Percentiles rank a stretch among this genome's conserved stretches.
These are phyloP conservation scores for Piaya cayana DNA, from an alignment of 2,113 vertebrate genomes.

Conservation along the genomic window DNA sequence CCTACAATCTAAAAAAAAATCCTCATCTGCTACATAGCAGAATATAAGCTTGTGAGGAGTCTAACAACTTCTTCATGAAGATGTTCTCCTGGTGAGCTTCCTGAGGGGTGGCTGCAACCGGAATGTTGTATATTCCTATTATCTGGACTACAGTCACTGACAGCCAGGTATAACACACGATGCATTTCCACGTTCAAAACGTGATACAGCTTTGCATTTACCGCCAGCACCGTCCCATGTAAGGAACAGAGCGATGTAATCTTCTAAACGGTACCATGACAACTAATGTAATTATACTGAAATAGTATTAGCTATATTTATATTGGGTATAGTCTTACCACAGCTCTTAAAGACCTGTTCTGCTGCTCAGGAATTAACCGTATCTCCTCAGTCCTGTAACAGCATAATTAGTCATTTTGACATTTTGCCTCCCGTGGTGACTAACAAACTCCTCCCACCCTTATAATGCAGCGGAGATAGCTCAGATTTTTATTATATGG, in stretches of 20 bases:
- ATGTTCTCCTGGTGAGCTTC: neutral
- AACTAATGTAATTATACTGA: neutral
- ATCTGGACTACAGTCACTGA: neutral
- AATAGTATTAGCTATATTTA: neutral
- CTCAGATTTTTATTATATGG: neutral
- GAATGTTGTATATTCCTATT: neutral
- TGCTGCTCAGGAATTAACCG: neutral
- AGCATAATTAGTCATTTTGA: neutral
- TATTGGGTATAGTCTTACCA: neutral
- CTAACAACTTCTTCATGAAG: neutral
- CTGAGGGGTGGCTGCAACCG: too few relatives aligned
- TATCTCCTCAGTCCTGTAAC: neutral
- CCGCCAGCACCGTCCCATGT: neutral
- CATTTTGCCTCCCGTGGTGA: neutral
- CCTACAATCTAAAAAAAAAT: neutral
- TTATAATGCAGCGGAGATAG: neutral
- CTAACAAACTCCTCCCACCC: slow-evolving; percentile 9
- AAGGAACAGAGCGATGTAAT: neutral
- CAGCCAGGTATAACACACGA: neutral
- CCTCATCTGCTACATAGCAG: neutral
- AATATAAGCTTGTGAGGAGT: neutral
- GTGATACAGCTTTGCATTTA: neutral
- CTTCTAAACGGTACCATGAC: neutral
- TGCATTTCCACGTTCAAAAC: neutral
- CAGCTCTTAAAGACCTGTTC: neutral